phyloP scores from a whole-genome alignment of 2,113 vertebrate species.

The Cyphomyrus plagiostoma region DNA sequence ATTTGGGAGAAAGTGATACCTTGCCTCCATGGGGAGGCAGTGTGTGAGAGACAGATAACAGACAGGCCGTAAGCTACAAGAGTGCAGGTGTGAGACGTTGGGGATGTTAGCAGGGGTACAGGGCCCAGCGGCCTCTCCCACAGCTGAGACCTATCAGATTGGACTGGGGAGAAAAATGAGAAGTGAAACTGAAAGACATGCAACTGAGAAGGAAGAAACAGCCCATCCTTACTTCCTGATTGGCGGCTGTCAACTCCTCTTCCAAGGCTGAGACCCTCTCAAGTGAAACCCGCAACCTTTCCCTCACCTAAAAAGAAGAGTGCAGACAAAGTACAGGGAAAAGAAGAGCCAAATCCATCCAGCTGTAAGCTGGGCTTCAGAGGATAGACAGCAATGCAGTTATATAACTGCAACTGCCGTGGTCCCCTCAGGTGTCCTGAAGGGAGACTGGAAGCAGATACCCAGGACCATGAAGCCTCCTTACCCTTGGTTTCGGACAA shows the following conservation, averaged over 20 bases:
- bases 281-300: constrained; percentile 89
- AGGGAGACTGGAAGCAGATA: neutral
- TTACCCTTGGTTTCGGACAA: neutral
- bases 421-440: neutral
- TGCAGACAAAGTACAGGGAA: neutral
- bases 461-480: neutral
- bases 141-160: neutral
- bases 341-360: neutral
- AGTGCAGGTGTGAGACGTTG: neutral
- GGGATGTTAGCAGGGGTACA: neutral
- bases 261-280: constrained; percentile 93
- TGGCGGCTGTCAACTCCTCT: constrained; percentile 90
- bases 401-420: neutral
- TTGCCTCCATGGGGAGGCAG: neutral
- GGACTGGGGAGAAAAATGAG: neutral
- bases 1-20: neutral
- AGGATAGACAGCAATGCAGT: neutral
- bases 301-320: constrained; percentile 45
- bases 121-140: neutral
- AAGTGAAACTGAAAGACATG: neutral
- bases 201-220: neutral
- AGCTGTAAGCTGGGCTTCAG: neutral
- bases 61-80: neutral
- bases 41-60: neutral
- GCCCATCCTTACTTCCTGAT: constrained; percentile 79